Evolutionary conservation across 2,888 invertebrate species (phyloP), one percentile per base, ranked within the genome.

Genomic region (Spatulosminthurus flaviceps): DNA sequence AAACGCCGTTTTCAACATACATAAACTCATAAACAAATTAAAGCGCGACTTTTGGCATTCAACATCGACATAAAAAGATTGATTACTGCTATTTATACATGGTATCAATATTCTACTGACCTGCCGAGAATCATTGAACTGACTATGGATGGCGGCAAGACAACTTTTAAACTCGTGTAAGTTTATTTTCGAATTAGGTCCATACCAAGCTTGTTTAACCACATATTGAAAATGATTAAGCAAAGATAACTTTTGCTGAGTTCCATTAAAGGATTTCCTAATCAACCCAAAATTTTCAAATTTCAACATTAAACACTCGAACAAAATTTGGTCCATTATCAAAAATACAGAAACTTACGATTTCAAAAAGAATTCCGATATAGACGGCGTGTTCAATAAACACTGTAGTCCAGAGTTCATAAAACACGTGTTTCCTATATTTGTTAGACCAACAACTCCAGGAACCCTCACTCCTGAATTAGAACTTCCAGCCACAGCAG

Each of bases 91-190:
- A n/a, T n/a, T n/a, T n/a, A n/a, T n/a, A n/a, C n/a, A n/a, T n/a
- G n/a, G n/a, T n/a, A n/a, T n/a, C n/a, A 64, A 21, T 24, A 26
- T 22, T 64, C 2, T 11, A 24, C 21, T 64, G 21, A 91, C 91
- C 89, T 91, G 91, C 87, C 91, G 87, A 80, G 89, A 90, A 86
- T 91, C 91, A 85, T 90, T 90, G 86, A 92, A 92, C 86, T 92
- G 91, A 0, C 90, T 88, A 86, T 90, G 90, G 84, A 90, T 90
- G 9, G 88, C 87, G 0, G 90, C 91, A 70, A 92, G 88, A 1
- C 89, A 89, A 80, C 90, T 89, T 85, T 91, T 91, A 84, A 92
- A 91, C 81, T 90, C 90, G 16, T 77, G 64, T 28, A 83, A 78
- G 21, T 74, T 71, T 21, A 84, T 80, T 76, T 82, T 72, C 28